Conservation (phyloP, 1,140 invertebrate genomes). For the Vollenhovia emeryi region DNA sequence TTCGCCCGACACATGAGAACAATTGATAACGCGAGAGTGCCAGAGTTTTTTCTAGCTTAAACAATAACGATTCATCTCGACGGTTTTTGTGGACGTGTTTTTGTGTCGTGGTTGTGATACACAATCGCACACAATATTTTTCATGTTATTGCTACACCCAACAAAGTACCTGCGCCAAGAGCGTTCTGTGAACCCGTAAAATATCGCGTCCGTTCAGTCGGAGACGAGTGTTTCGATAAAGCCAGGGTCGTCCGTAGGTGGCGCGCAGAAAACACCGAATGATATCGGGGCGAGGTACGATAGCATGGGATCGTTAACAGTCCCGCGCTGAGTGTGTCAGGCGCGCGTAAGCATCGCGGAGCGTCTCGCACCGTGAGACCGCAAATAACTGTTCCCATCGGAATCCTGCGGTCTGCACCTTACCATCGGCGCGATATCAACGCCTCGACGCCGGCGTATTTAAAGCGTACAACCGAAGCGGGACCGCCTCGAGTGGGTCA, state of each 20-base stretch:
- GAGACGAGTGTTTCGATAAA: neutral
- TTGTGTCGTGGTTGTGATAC: neutral
- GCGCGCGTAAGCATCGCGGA: slow-evolving; percentile 43
- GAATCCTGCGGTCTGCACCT: slow-evolving; percentile 80
- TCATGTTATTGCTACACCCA: neutral
- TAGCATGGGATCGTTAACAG: slow-evolving; percentile 29
- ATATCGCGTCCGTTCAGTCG: neutral
- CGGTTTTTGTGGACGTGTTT: neutral
- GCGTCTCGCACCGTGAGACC: slow-evolving; percentile 69
- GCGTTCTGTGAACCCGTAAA: neutral
- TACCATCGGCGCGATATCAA: slow-evolving; percentile 76
- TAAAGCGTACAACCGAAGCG: slow-evolving; percentile 66
- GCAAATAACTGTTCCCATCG: slow-evolving; percentile 82
- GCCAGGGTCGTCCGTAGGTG: neutral
- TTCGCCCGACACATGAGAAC: neutral
- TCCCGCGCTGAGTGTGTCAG: slow-evolving; percentile 15
- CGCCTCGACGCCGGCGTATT: slow-evolving; percentile 70
- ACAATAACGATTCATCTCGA: neutral
- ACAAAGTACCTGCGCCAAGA: neutral
- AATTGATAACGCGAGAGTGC: slow-evolving; percentile 1
- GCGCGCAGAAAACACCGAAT: neutral
- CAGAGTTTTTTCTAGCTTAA: neutral
- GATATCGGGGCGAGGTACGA: neutral
- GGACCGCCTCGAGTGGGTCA: slow-evolving; percentile 56
- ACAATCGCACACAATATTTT: neutral